A percentile compares a stretch with the other conserved stretches of the same genome.
Evolutionary conservation across 2,113 vertebrate species (phyloP).

Genomic region (Paradisaea rubra): DNA sequence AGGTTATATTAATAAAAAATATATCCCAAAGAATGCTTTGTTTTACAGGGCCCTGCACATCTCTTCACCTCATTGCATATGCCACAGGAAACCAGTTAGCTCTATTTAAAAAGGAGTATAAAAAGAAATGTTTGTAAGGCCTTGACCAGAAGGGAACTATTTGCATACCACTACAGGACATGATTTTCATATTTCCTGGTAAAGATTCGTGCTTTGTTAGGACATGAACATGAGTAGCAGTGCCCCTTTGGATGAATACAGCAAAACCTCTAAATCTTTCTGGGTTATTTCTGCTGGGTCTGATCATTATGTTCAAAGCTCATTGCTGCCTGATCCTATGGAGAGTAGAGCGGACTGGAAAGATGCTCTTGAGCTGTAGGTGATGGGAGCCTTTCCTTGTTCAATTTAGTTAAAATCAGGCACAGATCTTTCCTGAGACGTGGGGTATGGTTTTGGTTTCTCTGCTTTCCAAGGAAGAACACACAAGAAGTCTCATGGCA

Average conservation of each 20-base stretch:
- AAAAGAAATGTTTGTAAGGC: neutral
- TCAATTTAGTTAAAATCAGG: neutral
- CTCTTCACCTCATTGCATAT: neutral
- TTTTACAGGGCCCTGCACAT: neutral
- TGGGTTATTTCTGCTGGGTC: neutral
- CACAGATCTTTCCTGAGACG: neutral
- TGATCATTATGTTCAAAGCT: neutral
- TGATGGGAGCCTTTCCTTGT: neutral
- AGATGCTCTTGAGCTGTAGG: neutral
- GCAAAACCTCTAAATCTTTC: neutral
- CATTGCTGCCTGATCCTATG: neutral
- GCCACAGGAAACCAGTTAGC: neutral
- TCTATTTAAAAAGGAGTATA: neutral
- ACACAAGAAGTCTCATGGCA: neutral
- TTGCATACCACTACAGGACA: neutral
- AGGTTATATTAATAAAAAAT: neutral
- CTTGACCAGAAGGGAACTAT: neutral
- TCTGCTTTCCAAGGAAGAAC: neutral
- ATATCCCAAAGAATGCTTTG: neutral
- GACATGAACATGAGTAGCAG: fast-evolving
- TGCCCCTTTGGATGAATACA: neutral
- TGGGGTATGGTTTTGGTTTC: neutral
- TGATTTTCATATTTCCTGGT: neutral
- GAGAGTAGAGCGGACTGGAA: neutral
- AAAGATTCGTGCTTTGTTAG: neutral